Conservation (phyloP, 1,140 invertebrate species). For the Papilio glaucus region DNA sequence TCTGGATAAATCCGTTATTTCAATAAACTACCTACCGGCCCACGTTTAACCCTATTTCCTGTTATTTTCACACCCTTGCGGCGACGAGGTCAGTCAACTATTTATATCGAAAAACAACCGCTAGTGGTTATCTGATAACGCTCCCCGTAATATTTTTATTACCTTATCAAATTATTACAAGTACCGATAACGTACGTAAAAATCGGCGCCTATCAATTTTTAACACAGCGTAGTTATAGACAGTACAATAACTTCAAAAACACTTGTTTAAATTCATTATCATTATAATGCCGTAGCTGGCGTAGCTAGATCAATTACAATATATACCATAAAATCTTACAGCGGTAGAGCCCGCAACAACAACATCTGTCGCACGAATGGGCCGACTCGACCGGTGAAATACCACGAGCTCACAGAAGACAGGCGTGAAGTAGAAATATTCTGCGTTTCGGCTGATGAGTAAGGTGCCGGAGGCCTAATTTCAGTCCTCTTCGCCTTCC, state of each 20-base stretch:
- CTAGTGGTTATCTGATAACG: neutral
- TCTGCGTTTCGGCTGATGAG: too few relatives aligned
- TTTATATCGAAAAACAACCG: conserved; percentile 16
- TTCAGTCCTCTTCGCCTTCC: too few relatives aligned
- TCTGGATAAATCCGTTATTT: neutral
- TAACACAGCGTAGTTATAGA: neutral
- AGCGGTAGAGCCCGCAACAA: too few relatives aligned
- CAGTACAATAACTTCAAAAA: neutral
- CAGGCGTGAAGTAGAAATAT: too few relatives aligned
- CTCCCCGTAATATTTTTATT: neutral
- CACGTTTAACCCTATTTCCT: conserved; percentile 6
- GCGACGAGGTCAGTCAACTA: conserved; percentile 12
- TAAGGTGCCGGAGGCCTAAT: too few relatives aligned
- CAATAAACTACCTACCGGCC: neutral
- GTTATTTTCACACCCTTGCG: neutral
- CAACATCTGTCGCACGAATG: too few relatives aligned
- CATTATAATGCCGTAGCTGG: neutral
- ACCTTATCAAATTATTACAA: neutral
- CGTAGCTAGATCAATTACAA: too few relatives aligned
- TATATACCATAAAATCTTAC: too few relatives aligned
- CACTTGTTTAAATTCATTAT: neutral
- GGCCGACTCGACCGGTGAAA: too few relatives aligned
- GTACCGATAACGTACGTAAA: neutral
- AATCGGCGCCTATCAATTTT: conserved; percentile 8
- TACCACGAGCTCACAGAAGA: too few relatives aligned